Conservation (phyloP, 2,888 invertebrate species). For the Drepanosiphum platanoidis region DNA sequence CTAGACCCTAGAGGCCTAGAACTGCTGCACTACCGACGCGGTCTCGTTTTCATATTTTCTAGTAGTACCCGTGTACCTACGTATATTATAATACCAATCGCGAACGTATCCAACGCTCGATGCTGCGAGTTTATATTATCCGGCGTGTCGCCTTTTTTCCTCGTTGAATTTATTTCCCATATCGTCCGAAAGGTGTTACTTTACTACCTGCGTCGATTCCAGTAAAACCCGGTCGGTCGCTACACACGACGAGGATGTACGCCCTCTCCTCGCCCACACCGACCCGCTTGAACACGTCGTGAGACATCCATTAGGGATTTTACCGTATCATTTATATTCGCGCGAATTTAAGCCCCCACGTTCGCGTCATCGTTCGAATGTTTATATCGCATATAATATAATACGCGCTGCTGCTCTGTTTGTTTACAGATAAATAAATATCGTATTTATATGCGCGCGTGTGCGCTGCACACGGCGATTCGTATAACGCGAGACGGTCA, state of each 20-base stretch:
- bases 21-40: too few relatives aligned
- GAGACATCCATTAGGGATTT: background rate
- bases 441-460: background rate
- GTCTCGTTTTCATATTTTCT: too few relatives aligned
- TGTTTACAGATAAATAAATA: background rate
- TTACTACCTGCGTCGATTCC: background rate
- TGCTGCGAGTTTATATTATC: too few relatives aligned
- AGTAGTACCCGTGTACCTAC: too few relatives aligned
- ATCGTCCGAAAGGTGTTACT: background rate
- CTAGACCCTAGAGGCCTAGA: too few relatives aligned
- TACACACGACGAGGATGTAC: background rate
- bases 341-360: background rate
- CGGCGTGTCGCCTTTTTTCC: background rate
- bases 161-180: background rate
- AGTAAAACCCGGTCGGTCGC: background rate
- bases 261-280: too few relatives aligned
- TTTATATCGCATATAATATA: background rate
- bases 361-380: background rate
- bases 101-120: too few relatives aligned
- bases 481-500: too few relatives aligned
- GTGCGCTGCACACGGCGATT: too few relatives aligned
- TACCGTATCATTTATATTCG: constrained; percentile 4
- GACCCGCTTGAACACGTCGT: background rate
- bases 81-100: too few relatives aligned
- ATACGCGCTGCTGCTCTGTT: background rate